These are phyloP conservation scores for Hippocampus barbouri DNA, from an alignment of 2,113 vertebrate genomes.

Conservation along the genomic window DNA sequence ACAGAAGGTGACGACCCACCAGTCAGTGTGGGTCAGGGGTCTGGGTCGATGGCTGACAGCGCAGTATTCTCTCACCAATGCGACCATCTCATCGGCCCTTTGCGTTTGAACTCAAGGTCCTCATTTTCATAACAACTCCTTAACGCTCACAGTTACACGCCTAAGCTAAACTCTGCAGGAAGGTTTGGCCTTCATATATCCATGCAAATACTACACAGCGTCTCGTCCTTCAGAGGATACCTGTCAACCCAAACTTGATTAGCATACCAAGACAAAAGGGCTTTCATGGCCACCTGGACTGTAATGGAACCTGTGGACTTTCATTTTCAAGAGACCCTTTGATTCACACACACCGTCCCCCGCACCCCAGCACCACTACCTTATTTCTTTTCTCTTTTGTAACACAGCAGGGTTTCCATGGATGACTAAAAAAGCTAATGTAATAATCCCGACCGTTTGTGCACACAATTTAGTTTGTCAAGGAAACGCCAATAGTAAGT, in stretches of 20 bases:
- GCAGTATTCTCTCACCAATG: slow-evolving; percentile 9
- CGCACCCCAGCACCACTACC: neutral
- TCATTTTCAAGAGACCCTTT: slow-evolving; percentile 44
- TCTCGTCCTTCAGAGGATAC: slow-evolving; percentile 53
- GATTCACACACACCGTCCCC: slow-evolving; percentile 17
- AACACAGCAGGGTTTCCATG: slow-evolving; percentile 29
- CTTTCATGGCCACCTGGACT: slow-evolving; percentile 50
- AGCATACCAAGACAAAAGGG: slow-evolving; percentile 34
- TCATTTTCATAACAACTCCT: neutral
- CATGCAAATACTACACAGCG: neutral
- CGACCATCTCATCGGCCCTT: slow-evolving; percentile 5
- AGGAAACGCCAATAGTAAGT: neutral
- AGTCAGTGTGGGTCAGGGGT: slow-evolving; percentile 30
- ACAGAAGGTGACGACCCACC: slow-evolving; percentile 41
- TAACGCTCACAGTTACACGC: neutral
- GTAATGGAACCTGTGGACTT: slow-evolving; percentile 45
- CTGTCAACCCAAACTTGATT: slow-evolving; percentile 48
- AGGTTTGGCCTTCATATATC: neutral
- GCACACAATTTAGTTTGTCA: slow-evolving; percentile 20
- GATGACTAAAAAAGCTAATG: slow-evolving; percentile 17
- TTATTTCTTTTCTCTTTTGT: slow-evolving; percentile 34
- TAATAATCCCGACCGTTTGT: slow-evolving; percentile 18
- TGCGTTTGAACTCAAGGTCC: neutral
- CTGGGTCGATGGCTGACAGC: slow-evolving; percentile 15
- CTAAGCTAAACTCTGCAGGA: neutral